Conservation (phyloP, 2,888 invertebrate species). For the Tenthredo distinguenda region DNA sequence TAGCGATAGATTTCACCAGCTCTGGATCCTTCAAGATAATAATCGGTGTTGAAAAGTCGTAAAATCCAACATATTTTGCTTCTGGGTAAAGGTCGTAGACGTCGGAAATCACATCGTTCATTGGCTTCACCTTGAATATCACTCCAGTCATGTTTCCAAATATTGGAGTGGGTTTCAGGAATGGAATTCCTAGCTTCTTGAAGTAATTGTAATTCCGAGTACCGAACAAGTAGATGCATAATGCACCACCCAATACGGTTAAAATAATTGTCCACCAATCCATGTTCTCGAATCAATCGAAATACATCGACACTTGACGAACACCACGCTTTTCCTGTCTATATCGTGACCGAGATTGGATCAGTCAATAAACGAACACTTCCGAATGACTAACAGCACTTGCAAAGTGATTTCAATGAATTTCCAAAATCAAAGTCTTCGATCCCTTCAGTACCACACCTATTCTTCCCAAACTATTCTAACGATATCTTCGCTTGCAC, state of each 20-base stretch:
- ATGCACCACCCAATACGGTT: conserved; percentile 12
- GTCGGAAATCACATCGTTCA: conserved; percentile 54
- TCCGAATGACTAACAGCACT: too few relatives aligned
- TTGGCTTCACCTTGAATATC: conserved; percentile 54
- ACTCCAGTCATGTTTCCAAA: conserved; percentile 61
- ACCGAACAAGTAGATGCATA: conserved; percentile 53
- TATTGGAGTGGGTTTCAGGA: conserved; percentile 56
- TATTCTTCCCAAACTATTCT: neutral
- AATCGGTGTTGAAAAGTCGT: conserved; percentile 62
- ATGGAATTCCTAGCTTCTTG: conserved; percentile 59
- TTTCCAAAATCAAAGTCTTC: neutral
- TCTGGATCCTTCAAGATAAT: conserved; percentile 65
- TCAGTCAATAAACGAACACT: too few relatives aligned
- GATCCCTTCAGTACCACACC: neutral
- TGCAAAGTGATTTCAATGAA: too few relatives aligned
- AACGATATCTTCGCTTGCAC: neutral
- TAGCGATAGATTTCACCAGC: conserved; percentile 62
- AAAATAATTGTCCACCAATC: conserved; percentile 47
- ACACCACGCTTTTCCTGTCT: neutral
- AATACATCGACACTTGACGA: neutral
- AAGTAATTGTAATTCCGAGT: conserved; percentile 60
- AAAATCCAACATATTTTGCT: conserved; percentile 67
- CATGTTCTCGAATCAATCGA: neutral
- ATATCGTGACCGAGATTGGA: too few relatives aligned
- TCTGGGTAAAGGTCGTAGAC: conserved; percentile 59